phyloP scores from a whole-genome alignment of 2,113 vertebrate species.

The Psammodynastes pulverulentus region DNA sequence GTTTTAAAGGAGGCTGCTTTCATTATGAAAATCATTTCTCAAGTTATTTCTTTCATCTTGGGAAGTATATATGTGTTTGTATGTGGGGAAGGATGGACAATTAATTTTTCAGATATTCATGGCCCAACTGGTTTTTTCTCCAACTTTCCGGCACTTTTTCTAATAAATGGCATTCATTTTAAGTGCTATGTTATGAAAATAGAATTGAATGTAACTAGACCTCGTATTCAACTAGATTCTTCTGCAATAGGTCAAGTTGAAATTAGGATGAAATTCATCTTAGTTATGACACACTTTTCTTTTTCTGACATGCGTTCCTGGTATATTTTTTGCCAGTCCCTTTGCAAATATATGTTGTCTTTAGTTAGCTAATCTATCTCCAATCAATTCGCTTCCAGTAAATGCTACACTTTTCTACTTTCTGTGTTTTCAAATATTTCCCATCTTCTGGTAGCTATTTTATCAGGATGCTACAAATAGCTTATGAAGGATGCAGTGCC shows the following conservation, averaged over 20 bases:
- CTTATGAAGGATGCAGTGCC: constrained; percentile 17
- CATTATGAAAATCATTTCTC: neutral
- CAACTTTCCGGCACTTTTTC: neutral
- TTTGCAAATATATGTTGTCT: constrained; percentile 55
- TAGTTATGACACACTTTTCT: constrained; percentile 51
- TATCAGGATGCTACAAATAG: constrained; percentile 15
- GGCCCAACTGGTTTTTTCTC: neutral
- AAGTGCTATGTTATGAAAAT: neutral
- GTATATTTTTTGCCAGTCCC: constrained; percentile 41
- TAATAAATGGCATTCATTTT: constrained; percentile 12
- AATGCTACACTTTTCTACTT: neutral
- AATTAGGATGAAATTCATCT: constrained; percentile 53
- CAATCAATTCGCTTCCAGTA: constrained; percentile 51
- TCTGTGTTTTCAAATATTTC: neutral
- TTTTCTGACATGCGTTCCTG: constrained; percentile 50
- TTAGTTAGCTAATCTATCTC: constrained; percentile 55
- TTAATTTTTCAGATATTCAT: neutral
- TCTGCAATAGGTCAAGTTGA: constrained; percentile 31
- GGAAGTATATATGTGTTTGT: neutral
- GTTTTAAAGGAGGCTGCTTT: neutral
- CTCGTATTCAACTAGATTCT: constrained; percentile 7
- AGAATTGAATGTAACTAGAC: neutral
- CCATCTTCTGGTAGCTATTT: constrained; percentile 17
- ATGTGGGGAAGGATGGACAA: too few relatives aligned
- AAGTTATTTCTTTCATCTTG: neutral